Base-by-base conservation (phyloP, 2,113 vertebrate species). In the Nothoprocta perdicaria region DNA sequence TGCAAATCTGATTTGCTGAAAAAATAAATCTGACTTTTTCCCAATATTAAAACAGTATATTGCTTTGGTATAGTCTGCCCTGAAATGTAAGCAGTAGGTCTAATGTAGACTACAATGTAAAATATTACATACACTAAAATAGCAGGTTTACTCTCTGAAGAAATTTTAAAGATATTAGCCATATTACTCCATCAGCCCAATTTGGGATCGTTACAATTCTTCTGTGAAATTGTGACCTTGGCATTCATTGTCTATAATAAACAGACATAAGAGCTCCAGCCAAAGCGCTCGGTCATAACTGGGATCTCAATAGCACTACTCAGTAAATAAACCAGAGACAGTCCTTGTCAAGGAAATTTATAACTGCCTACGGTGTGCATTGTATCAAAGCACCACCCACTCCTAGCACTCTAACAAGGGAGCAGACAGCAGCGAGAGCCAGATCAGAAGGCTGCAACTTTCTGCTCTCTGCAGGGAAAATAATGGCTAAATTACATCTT, bases 361-460 rank as follows among this genome's bases (percentile, higher is more conserved):
- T 55, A 61, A 33, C 58, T n/a, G 24, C 31, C 6, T 10, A 1
- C 18, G 9, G 38, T 9, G 62, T 29, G 33, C 15, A 18, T 21
- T 68, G 16, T 6, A 29, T 13, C 75, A 65, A 61, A 75, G 58
- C 0, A 0, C 10, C 58, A 19, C 0, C 2, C 26, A 45, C 67
- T 84, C 67, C 9, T 3, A 52, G 58, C 40, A 43, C 60, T 43
- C 33, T 57, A 40, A 62, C 2, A 29, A 65, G 68, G 33, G 61
- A 13, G 13, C 5, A 76, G 92, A 84, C 55, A 66, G 41, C 35
- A 55, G 18, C 3, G 40, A 77, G 80, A 45, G 29, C 22, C 83
- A 62, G 8, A 41, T 43, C 60, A 89, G 63, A 60, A 52, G 46
- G 23, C 48, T 81, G 35, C 23, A 69, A 35, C 31, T 14, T 14